These are phyloP conservation scores for Tragelaphus strepsiceros DNA, from an alignment of 2,113 vertebrate species.

Conservation along the genomic window DNA sequence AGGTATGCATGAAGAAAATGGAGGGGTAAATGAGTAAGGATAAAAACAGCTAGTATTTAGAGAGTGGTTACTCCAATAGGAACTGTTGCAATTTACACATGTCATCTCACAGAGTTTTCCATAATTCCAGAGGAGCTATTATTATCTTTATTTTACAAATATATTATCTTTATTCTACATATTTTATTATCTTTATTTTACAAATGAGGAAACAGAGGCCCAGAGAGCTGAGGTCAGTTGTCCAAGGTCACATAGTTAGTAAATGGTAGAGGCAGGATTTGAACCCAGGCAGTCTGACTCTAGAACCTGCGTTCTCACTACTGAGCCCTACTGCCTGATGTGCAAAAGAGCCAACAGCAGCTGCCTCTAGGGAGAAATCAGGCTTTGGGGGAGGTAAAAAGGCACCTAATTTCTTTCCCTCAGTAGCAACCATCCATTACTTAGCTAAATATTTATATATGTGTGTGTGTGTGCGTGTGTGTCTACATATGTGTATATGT, in stretches of 20 bases:
- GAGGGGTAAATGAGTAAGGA: neutral
- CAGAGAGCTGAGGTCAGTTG: neutral
- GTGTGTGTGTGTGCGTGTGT: neutral
- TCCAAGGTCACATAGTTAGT: neutral
- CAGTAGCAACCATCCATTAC: neutral
- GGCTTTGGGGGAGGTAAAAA: neutral
- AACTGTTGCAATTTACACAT: neutral
- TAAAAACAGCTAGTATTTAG: neutral
- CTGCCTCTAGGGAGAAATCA: neutral
- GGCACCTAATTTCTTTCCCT: neutral
- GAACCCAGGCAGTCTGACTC: neutral
- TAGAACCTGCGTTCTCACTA: neutral
- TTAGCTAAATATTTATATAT: neutral
- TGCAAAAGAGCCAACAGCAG: neutral
- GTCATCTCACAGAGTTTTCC: neutral
- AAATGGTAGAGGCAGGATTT: neutral
- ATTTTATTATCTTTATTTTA: neutral
- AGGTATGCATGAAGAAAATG: neutral
- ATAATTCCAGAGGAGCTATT: neutral
- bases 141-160: neutral
- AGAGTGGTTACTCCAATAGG: neutral
- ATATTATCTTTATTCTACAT: neutral
- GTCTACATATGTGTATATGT: neutral
- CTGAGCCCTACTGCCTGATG: neutral
- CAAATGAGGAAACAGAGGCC: neutral